Conservation (phyloP, 1,140 invertebrate species). For the Cataglyphis hispanica region DNA sequence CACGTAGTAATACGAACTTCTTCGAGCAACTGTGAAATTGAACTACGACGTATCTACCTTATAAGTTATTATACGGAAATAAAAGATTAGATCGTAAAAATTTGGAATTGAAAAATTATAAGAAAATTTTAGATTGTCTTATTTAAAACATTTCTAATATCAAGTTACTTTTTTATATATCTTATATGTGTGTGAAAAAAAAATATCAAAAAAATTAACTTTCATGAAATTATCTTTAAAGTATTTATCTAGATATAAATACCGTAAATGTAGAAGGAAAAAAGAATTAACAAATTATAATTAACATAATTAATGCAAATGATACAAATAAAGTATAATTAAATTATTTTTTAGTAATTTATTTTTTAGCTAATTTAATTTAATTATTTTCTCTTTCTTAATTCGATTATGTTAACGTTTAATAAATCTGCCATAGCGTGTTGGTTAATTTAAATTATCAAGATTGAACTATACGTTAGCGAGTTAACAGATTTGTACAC, state of each 20-base stretch:
- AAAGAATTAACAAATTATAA: neutral
- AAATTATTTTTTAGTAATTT: neutral
- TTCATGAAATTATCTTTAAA: neutral
- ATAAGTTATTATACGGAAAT: conserved; percentile 20
- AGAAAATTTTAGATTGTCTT: neutral
- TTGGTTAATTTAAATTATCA: conserved; percentile 22
- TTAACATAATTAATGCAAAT: neutral
- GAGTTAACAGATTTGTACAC: conserved; percentile 33
- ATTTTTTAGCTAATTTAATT: neutral
- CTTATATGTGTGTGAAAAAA: too few species aligned
- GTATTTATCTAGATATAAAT: neutral
- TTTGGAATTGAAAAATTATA: neutral
- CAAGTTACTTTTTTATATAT: too few species aligned
- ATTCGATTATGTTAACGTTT: neutral
- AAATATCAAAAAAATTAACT: neutral
- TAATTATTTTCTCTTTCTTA: neutral
- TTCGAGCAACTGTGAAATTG: conserved; percentile 48
- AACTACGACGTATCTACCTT: conserved; percentile 23
- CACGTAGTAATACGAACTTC: conserved; percentile 45
- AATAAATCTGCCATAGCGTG: neutral
- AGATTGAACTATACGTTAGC: conserved; percentile 2
- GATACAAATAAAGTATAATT: neutral
- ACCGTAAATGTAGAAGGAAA: neutral
- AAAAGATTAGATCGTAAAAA: neutral
- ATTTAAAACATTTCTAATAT: too few species aligned